phyloP scores from a whole-genome alignment of 92 coral and sea anemone species.

The Parazoanthus darwini region DNA sequence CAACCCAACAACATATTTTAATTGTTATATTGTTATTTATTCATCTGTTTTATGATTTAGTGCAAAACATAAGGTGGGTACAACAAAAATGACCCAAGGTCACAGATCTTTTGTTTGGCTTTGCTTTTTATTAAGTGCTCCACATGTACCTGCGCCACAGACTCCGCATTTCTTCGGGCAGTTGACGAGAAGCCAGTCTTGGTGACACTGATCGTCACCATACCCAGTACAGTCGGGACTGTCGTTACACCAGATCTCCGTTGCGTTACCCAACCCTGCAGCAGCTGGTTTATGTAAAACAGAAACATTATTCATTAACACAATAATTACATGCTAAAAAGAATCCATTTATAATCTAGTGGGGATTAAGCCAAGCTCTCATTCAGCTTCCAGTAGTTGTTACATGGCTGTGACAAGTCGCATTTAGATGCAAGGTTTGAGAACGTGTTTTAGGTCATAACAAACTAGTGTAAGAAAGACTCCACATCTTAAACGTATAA shows the following conservation, averaged over 20 bases:
- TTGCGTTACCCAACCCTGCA: not conserved
- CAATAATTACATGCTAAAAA: not conserved
- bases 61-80: no score
- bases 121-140: not conserved
- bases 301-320: not conserved
- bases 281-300: not conserved
- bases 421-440: no score
- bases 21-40: no score
- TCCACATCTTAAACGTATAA: no score
- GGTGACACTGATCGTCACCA: slow-evolving; percentile 51
- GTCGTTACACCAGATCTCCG: slow-evolving; percentile 78
- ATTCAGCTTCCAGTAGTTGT: no score
- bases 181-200: slow-evolving; percentile 71
- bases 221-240: slow-evolving; percentile 60
- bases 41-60: no score
- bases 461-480: no score
- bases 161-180: slow-evolving; percentile 83
- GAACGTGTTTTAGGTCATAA: no score
- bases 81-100: no score
- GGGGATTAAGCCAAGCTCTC: not conserved
- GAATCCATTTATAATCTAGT: not conserved
- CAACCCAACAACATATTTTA: no score
- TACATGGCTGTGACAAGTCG: no score
- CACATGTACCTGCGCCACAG: slow-evolving; percentile 50
- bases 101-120: no score